phyloP scores from a whole-genome alignment of 2,797 vertebrate species.

The Morelia viridis region DNA sequence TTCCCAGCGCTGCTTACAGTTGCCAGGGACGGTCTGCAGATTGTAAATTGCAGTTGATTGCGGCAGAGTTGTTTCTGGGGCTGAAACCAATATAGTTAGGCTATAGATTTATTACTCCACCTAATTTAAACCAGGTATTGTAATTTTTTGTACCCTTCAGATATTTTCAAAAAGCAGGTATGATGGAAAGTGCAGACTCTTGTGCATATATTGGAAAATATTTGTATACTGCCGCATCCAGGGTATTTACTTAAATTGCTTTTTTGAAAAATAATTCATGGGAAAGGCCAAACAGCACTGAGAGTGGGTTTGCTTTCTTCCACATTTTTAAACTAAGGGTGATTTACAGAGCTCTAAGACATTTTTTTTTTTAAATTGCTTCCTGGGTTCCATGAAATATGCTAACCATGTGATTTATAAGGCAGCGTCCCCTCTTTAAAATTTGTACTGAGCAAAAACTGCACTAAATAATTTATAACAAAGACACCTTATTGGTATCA shows the following conservation, averaged over 20 bases:
- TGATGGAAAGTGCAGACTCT: constrained; percentile 68
- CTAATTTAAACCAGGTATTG: constrained; percentile 43
- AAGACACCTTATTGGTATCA: constrained; percentile 1
- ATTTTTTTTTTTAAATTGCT: constrained; percentile 35
- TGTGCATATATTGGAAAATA: constrained; percentile 69
- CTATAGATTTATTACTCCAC: background rate
- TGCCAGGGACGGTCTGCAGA: background rate
- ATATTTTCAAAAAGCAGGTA: constrained; percentile 68
- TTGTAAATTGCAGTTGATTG: background rate
- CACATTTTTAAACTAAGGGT: constrained; percentile 56
- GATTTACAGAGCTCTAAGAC: constrained; percentile 48
- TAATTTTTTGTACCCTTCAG: constrained; percentile 71
- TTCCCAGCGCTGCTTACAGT: background rate
- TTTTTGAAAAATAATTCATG: constrained; percentile 77
- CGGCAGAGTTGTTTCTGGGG: fast-evolving
- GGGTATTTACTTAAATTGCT: constrained; percentile 80
- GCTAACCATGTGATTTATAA: constrained; percentile 22
- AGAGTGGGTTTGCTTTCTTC: constrained; percentile 66
- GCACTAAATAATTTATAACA: constrained; percentile 13
- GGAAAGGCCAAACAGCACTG: constrained; percentile 68
- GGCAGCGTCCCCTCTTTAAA: background rate
- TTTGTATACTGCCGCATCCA: constrained; percentile 71
- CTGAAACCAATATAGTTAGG: background rate
- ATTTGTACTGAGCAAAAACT: background rate
- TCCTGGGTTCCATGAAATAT: constrained; percentile 28